phyloP scores from a whole-genome alignment of 2,888 invertebrate genomes.

The Lithosia quadra region DNA sequence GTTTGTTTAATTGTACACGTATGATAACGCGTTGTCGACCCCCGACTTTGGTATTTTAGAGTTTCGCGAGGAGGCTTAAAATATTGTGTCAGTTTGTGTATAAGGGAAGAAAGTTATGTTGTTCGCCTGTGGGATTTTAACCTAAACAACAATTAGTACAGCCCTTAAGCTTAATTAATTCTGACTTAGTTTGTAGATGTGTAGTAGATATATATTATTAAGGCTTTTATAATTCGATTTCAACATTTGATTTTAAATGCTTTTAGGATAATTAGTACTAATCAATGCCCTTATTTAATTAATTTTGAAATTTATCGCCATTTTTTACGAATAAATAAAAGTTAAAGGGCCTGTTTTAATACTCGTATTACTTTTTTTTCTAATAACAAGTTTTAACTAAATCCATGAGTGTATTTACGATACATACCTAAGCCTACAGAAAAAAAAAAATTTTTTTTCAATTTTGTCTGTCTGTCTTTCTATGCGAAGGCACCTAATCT shows the following conservation, averaged over 20 bases:
- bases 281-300: no score
- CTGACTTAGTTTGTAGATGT: conserved; percentile 34
- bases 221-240: background rate
- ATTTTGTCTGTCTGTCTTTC: no score
- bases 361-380: no score
- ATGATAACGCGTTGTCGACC: conserved; percentile 77
- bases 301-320: no score
- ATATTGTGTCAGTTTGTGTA: conserved; percentile 60
- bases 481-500: no score
- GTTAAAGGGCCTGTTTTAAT: no score
- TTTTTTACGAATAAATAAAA: no score
- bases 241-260: background rate
- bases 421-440: no score
- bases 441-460: no score
- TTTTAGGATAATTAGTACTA: background rate
- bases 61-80: conserved; percentile 62
- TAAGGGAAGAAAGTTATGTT: conserved; percentile 56
- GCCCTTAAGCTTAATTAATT: conserved; percentile 53
- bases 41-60: conserved; percentile 58
- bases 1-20: conserved; percentile 83
- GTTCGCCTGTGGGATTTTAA: conserved; percentile 49
- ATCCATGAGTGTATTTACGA: no score
- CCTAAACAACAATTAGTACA: conserved; percentile 50
- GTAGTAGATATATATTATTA: background rate
- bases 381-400: no score